Conservation (phyloP, 2,797 vertebrate species). For the Gallinago stenura region DNA sequence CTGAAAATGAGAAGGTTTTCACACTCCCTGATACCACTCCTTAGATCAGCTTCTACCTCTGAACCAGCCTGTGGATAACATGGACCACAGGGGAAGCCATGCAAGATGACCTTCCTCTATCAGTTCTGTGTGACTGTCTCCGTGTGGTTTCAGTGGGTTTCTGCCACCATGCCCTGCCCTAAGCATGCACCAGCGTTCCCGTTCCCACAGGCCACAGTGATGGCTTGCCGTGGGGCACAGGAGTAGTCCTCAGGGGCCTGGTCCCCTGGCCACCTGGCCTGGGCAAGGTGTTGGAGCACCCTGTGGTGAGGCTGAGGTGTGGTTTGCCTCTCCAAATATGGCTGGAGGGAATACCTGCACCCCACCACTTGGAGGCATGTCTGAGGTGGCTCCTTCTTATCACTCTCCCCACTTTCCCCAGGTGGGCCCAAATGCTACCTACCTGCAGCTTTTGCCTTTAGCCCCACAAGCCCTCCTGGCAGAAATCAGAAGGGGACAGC, state of each 20-base stretch:
- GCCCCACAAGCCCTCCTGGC: background rate
- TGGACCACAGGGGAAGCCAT: background rate
- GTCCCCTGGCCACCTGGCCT: rapidly evolving
- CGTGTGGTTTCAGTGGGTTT: background rate
- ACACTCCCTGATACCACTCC: background rate
- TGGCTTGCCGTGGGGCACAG: background rate
- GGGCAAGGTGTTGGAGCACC: background rate
- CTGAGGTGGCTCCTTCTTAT: background rate
- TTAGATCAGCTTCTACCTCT: background rate
- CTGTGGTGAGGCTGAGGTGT: background rate
- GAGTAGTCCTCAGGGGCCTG: background rate
- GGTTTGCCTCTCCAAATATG: background rate
- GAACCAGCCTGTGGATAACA: background rate
- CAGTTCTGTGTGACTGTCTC: background rate
- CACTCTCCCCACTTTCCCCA: background rate
- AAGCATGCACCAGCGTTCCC: rapidly evolving
- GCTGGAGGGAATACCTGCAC: background rate
- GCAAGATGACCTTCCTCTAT: background rate
- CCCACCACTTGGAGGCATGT: background rate
- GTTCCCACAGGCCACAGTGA: background rate
- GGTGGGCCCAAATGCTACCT: background rate
- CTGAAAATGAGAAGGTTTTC: background rate
- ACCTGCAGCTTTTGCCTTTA: background rate
- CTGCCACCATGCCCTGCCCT: background rate
- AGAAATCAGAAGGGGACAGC: background rate